A percentile compares a stretch with the other conserved stretches of the same genome.
Evolutionary conservation across 1,140 invertebrate species (phyloP).

Genomic region (Thrips palmi): DNA sequence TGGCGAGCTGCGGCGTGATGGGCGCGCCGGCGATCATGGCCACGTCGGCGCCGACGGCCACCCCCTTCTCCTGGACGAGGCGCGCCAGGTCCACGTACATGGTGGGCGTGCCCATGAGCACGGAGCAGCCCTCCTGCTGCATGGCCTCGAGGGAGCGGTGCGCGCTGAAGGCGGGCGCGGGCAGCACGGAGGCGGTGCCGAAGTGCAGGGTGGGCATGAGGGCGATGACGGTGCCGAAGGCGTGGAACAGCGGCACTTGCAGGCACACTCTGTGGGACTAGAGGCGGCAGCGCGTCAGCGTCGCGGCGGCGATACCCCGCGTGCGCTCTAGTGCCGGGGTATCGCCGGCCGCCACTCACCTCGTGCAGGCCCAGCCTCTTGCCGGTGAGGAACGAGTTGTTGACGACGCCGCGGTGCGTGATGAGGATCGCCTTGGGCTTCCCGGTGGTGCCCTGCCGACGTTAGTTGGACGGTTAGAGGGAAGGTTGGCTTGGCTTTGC

Average conservation of each 20-base stretch:
- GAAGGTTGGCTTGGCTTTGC: too few species aligned
- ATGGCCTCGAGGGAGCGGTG: conserved; percentile 58
- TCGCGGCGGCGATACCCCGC: not conserved
- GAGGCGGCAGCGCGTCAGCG: not conserved
- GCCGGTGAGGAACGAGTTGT: conserved; percentile 43
- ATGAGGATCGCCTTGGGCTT: conserved; percentile 69
- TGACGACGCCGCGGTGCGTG: conserved; percentile 63
- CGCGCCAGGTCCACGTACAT: conserved; percentile 70
- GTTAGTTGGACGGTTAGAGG: too few species aligned
- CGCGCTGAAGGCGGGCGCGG: conserved; percentile 45
- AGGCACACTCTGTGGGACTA: conserved; percentile 34
- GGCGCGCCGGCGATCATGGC: conserved; percentile 55
- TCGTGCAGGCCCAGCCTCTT: conserved; percentile 5
- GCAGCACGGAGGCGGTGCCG: conserved; percentile 49
- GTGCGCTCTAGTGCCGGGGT: not conserved
- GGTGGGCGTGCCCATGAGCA: conserved; percentile 77
- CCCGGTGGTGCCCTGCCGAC: conserved; percentile 61
- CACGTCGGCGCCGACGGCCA: conserved; percentile 18
- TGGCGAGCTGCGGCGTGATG: conserved; percentile 47
- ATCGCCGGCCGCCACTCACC: conserved; percentile 10
- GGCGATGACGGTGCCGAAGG: conserved; percentile 59
- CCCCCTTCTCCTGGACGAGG: not conserved
- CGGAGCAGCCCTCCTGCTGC: conserved; percentile 56
- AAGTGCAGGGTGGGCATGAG: conserved; percentile 35
- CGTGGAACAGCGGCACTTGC: conserved; percentile 82